Base-by-base conservation (phyloP, 2,113 vertebrate species). In the Thymallus thymallus region DNA sequence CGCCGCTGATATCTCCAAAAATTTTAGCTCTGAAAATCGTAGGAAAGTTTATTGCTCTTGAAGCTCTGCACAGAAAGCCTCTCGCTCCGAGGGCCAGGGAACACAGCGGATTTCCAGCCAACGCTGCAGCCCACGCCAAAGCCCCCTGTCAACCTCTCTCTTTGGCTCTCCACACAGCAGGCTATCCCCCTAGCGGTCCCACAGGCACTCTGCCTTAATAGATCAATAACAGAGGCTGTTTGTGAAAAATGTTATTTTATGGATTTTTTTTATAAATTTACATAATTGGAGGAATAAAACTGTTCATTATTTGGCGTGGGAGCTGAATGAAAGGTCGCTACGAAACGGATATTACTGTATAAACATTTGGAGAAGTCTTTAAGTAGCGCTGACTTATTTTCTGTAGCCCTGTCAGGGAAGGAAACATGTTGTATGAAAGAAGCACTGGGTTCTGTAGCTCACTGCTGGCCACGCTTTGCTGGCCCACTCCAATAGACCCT, bases 21-120 rank as follows among this genome's bases (percentile, higher is more conserved):
- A 92, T 92, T 90, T 92, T 90, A 91, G 84, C 83, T 85, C 82
- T 86, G 79, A 90, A 89, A 51, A 91, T 84, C 88, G 86, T 85
- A 85, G 86, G 84, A 84, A 92, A 88, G 90, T 92, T 89, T 91
- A 91, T 92, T 93, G 90, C 90, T 91, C 85, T 89, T 92, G 90
- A 92, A 91, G 82, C 74, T n/a, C 71, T 80, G 89, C 89, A 92
- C 89, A 89, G 91, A 89, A 89, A 64, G 85, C 84, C 87, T 88
- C 22, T 87, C 80, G 84, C 89, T 90, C 69, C 74, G 4, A 83
- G 86, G 77, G 74, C 83, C 76, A 91, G 84, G 72, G 85, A 78
- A 77, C 68, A 26, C 82, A 76, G 79, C 77, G 75, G 82, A 83
- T 75, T 83, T 85, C 80, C 79, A 80, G 86, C 85, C 85, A 85